Percentiles rank a stretch among this genome's conserved stretches.
These are phyloP conservation scores for Dryadula phaetusa DNA, from an alignment of 2,888 invertebrate species.

Conservation along the genomic window DNA sequence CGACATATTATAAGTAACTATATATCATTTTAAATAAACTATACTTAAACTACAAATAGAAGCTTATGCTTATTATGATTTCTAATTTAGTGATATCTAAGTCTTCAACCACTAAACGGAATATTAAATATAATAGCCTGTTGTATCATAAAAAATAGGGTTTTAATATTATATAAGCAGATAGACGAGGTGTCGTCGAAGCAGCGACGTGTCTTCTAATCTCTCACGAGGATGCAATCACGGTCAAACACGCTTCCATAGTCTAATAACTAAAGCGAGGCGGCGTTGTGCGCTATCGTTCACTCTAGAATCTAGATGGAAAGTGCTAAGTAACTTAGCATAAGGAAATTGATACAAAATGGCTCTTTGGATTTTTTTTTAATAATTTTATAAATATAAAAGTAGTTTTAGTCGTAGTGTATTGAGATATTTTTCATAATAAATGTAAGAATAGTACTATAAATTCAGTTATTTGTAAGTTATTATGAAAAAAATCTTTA, in stretches of 20 bases:
- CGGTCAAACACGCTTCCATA: constrained; percentile 10
- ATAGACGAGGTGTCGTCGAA: constrained; percentile 11
- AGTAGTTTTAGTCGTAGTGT: too few relatives aligned
- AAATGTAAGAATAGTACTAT: too few relatives aligned
- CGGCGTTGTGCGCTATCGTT: constrained; percentile 9
- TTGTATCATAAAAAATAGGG: not conserved
- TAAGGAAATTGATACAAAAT: constrained; percentile 1
- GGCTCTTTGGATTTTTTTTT: not conserved
- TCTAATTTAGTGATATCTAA: too few relatives aligned
- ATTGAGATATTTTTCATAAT: too few relatives aligned
- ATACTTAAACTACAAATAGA: too few relatives aligned
- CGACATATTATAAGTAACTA: not conserved
- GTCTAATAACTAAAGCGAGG: constrained; percentile 19
- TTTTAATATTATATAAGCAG: not conserved
- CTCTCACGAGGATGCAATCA: constrained; percentile 18
- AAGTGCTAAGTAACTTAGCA: not conserved
- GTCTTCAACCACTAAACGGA: not conserved
- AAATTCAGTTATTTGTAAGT: too few relatives aligned
- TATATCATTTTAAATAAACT: not conserved
- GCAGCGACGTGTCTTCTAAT: constrained; percentile 13
- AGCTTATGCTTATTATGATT: too few relatives aligned
- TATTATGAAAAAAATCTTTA: too few relatives aligned
- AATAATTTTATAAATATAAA: too few relatives aligned
- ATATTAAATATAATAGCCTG: not conserved
- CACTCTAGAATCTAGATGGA: constrained; percentile 5